Evolutionary conservation across 37 sponge, comb jelly and placozoan genomes (phyloP), one percentile per base, ranked within the genome.

Genomic region (Oopsacas minuta): DNA sequence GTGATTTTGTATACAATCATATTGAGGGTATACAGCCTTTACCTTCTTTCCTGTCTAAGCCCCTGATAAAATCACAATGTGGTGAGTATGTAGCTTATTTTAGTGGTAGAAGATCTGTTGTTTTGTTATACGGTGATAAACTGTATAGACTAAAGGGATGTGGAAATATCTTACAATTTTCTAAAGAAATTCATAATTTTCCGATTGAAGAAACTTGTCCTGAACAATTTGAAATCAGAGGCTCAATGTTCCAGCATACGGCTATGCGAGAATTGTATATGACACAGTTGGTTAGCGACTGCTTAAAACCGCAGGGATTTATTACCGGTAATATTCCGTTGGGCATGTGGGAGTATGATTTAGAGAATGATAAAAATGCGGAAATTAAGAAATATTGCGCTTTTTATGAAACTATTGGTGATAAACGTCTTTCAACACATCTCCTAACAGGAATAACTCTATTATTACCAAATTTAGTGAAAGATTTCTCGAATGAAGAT

Each of bases 61-160:
- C 86, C 10, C 36, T 89, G 20, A 82, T 42, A 1, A 89, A 83
- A 83, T 88, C 38, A 8, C n/a, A 81, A 25, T 20, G 36, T 25
- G 36, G 35, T 1, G 37, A 53, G 5, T 8, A 36, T 25, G 35
- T 28, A 69, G 84, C 23, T 23, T 82, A 25, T 15, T 82, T 35
- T 49, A 89, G 90, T 84, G 90, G 90, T 38, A 52, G 39, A 23
- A 84, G 90, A 36, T 90, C 90, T 34, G 86, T 53, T 0, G 81
- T 90, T 53, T 0, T 87, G 20, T 42, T 83, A 37, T 81, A 52
- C 8, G 23, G 20, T 17, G 38, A 32, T 17, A 82, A 37, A 1
- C 81, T 84, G 25, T 90, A 87, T 39, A 38, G 90, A 32, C 85
- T 90, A 32, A 90, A 90, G 87, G 90, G 90, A 52, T 90, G 90